Conservation (phyloP, 2,888 invertebrate species). For the Brachyptera putata region DNA sequence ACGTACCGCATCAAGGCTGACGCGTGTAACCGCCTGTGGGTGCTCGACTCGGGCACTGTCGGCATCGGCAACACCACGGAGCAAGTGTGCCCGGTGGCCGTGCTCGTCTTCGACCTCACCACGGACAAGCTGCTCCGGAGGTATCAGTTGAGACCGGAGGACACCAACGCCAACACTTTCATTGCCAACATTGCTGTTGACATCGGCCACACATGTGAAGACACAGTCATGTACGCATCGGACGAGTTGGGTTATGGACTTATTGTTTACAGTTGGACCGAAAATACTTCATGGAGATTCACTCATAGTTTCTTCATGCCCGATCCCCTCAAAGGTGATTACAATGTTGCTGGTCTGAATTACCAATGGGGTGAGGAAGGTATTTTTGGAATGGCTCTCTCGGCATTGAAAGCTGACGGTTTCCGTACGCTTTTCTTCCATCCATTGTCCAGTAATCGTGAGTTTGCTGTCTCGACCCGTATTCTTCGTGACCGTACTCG, state of each 20-base stretch:
- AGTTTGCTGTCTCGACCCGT: slow-evolving; percentile 73
- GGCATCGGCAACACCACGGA: slow-evolving; percentile 73
- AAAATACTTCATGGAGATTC: slow-evolving; percentile 75
- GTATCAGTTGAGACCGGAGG: slow-evolving; percentile 60
- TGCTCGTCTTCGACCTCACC: slow-evolving; percentile 71
- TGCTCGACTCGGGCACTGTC: slow-evolving; percentile 76
- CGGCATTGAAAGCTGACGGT: slow-evolving; percentile 62
- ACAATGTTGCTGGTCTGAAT: slow-evolving; percentile 67
- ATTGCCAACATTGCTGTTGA: slow-evolving; percentile 86
- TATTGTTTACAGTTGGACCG: slow-evolving; percentile 71
- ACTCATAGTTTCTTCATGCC: slow-evolving; percentile 75
- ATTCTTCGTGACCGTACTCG: slow-evolving; percentile 65
- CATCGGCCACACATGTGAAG: slow-evolving; percentile 65
- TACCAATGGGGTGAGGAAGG: slow-evolving; percentile 84
- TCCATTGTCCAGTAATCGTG: slow-evolving; percentile 71
- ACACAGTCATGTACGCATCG: slow-evolving; percentile 73
- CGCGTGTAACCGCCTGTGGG: slow-evolving; percentile 75
- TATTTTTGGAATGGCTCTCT: slow-evolving; percentile 72
- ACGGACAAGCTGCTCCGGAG: slow-evolving; percentile 64
- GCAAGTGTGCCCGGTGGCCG: slow-evolving; percentile 73
- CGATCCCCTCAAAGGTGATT: slow-evolving; percentile 74
- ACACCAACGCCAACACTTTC: slow-evolving; percentile 71
- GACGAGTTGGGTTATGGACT: slow-evolving; percentile 80
- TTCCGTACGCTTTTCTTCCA: slow-evolving; percentile 71
- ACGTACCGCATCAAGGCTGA: slow-evolving; percentile 63